Conservation (phyloP, 1,140 invertebrate species). For the Neodiprion lecontei region DNA sequence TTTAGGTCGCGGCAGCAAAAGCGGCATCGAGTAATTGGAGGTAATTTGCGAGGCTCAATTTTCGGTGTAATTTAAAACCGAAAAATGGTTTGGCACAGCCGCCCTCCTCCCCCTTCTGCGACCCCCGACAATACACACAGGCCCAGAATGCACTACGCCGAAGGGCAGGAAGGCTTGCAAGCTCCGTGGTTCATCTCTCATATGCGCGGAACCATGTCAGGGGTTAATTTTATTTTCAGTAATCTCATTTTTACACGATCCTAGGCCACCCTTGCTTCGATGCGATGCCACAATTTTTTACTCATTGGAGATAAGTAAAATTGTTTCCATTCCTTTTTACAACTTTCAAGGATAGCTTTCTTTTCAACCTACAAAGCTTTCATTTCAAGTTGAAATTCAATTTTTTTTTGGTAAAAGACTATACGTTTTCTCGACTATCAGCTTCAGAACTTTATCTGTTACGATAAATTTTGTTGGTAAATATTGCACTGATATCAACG, state of each 20-base stretch:
- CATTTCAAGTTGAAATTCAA: too few species aligned
- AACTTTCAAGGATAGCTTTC: too few species aligned
- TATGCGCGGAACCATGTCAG: neutral
- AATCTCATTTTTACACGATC: neutral
- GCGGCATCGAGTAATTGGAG: slow-evolving; percentile 41
- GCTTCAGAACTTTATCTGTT: too few species aligned
- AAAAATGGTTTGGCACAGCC: slow-evolving; percentile 38
- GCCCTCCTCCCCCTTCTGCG: slow-evolving; percentile 8
- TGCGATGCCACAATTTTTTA: neutral
- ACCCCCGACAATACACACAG: neutral
- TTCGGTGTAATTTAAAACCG: slow-evolving; percentile 45
- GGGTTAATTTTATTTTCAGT: neutral
- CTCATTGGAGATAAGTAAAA: neutral
- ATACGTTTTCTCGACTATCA: too few species aligned
- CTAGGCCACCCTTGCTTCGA: too few species aligned
- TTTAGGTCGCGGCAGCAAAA: neutral
- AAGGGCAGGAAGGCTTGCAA: neutral
- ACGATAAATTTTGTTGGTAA: too few species aligned
- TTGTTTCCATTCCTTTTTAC: slow-evolving; percentile 9
- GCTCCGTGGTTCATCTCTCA: neutral
- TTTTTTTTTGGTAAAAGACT: too few species aligned
- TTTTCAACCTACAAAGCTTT: too few species aligned
- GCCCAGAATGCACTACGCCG: neutral
- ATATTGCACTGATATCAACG: too few species aligned
- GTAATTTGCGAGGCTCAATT: slow-evolving; percentile 50